phyloP scores from a whole-genome alignment of 2,888 invertebrate species.

The Ernsta delagoae region DNA sequence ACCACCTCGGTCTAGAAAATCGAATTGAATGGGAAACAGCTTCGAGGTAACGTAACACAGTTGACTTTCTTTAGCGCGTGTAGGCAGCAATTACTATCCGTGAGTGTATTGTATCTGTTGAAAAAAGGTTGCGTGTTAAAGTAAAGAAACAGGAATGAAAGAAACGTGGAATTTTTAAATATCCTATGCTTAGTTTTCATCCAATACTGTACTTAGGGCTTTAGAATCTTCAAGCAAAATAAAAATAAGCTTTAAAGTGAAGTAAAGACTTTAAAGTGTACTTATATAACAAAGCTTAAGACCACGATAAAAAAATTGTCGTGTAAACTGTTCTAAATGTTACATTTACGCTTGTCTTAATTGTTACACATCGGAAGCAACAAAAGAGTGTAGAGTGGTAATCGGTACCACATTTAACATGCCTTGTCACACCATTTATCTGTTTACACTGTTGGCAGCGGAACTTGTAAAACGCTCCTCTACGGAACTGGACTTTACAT shows the following conservation, averaged over 20 bases:
- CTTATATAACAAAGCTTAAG: neutral
- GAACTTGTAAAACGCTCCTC: too few species aligned
- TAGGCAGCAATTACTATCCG: neutral
- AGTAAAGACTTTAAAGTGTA: too few species aligned
- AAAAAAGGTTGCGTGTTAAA: neutral
- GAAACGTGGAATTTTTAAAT: too few species aligned
- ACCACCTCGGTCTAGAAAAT: neutral
- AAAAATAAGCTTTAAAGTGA: too few species aligned
- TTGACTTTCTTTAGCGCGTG: constrained; percentile 20
- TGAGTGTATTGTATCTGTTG: neutral
- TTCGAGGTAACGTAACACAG: constrained; percentile 15
- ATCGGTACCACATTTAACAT: constrained; percentile 7
- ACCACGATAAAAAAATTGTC: neutral
- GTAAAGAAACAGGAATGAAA: too few species aligned
- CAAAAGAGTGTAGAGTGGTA: neutral
- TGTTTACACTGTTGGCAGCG: too few species aligned
- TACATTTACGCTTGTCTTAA: neutral
- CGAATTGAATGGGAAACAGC: constrained; percentile 29
- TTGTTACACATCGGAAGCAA: constrained; percentile 4
- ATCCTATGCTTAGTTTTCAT: too few species aligned
- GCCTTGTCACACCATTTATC: neutral
- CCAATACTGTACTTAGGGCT: too few species aligned
- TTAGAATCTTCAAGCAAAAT: too few species aligned
- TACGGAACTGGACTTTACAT: too few species aligned
- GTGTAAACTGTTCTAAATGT: too few species aligned